Conservation (phyloP, 2,888 invertebrate genomes). For the Tiliacea aurago region DNA sequence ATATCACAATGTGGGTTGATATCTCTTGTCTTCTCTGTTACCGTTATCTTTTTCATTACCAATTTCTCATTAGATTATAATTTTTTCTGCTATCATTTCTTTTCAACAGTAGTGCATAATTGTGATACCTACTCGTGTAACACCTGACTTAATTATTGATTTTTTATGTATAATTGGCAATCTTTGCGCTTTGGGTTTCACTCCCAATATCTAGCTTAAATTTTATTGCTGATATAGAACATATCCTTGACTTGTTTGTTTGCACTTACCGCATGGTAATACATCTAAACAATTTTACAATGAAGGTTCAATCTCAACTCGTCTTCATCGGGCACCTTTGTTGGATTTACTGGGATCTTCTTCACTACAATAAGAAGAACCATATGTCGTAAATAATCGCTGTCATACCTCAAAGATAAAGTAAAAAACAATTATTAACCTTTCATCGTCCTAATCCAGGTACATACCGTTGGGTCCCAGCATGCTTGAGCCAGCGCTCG, state of each 20-base stretch:
- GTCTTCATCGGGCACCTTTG: background rate
- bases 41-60: background rate
- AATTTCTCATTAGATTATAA: slow-evolving; percentile 3
- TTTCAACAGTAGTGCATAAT: background rate
- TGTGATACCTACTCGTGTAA: background rate
- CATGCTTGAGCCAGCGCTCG: slow-evolving; percentile 86
- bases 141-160: background rate
- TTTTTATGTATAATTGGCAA: background rate
- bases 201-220: background rate
- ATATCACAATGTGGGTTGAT: background rate
- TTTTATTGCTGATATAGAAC: background rate
- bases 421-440: slow-evolving; percentile 3
- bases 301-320: background rate
- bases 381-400: slow-evolving; percentile 13
- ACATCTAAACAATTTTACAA: background rate
- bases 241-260: slow-evolving; percentile 1
- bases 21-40: slow-evolving; percentile 8
- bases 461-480: slow-evolving; percentile 89
- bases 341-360: slow-evolving; percentile 17
- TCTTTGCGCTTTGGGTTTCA: slow-evolving; percentile 19
- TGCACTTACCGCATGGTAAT: background rate
- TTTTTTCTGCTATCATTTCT: background rate
- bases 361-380: background rate
- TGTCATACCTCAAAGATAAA: background rate
- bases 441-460: slow-evolving; percentile 70